Evolutionary conservation across 92 coral and sea anemone genomes (phyloP), one percentile per base, ranked within the genome.

Genomic region (Plumapathes pennacea): DNA sequence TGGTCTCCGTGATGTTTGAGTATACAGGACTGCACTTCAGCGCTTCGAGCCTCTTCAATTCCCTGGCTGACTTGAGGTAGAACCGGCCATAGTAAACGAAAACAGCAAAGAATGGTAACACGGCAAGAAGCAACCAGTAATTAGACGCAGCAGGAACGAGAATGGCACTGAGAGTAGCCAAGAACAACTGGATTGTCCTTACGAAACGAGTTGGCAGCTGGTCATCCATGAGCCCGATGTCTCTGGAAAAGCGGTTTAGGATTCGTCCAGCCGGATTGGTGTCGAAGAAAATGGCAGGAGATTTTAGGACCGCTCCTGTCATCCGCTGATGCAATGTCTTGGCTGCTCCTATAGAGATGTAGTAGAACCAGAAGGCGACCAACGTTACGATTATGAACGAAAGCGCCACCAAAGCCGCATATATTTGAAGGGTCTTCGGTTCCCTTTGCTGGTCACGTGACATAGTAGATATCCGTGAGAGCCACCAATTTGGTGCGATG

Each of bases 181-280:
- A 27, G 18, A 74, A 47, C 18, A 85, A 54, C 92, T 85, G 63
- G 3, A 23, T n/a, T n/a, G n/a, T n/a, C n/a, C n/a, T n/a, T n/a
- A n/a, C n/a, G n/a, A n/a, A n/a, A n/a, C n/a, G n/a, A n/a, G n/a
- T n/a, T n/a, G 92, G 92, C 31, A 85, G 84, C 23, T 74, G 34
- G 15, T 85, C 87, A 51, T 85, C 92, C 75, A 81, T 80, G 29
- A 74, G 74, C 1, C 92, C 92, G 32, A 85, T 38, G 69, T 85
- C 92, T 44, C 80, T 85, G 3, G 92, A 74, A 45, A 85, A 85
- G 6, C 92, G 79, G 56, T 85, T 85, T 22, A 85, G 68, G 13
- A 85, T 85, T 9, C 92, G 87, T 32, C 92, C 95, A 5, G 74
- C 53, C 3, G 89, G 82, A 38, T 86, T 86, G 8, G 89, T 81